Evolutionary conservation across 2,888 invertebrate species (phyloP).

Genomic region (Xylophagus ater): DNA sequence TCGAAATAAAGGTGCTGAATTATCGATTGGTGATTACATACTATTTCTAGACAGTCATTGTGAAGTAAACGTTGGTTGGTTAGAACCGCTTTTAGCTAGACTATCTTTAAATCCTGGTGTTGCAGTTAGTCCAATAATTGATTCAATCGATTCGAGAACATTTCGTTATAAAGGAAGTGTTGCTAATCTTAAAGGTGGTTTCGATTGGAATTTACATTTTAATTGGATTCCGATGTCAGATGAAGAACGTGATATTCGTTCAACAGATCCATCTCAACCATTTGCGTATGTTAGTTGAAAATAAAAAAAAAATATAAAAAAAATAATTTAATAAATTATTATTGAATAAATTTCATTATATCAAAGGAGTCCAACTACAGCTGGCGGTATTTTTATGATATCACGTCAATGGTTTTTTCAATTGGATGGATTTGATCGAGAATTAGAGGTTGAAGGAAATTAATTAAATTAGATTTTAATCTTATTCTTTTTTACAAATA

Average conservation of each 20-base stretch:
- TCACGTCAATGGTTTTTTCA: conserved; percentile 34
- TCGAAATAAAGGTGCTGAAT: conserved; percentile 32
- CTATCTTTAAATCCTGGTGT: conserved; percentile 20
- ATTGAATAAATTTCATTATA: not conserved
- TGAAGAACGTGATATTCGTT: conserved; percentile 20
- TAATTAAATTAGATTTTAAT: not conserved
- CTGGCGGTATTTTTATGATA: conserved; percentile 37
- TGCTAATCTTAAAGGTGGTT: conserved; percentile 38
- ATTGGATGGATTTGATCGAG: conserved; percentile 35
- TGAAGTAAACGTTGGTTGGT: conserved; percentile 37
- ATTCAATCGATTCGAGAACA: conserved; percentile 37
- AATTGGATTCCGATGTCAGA: conserved; percentile 35
- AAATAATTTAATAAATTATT: not conserved
- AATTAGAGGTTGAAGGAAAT: conserved; percentile 27
- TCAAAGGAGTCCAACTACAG: conserved; percentile 31
- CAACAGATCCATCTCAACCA: conserved; percentile 16
- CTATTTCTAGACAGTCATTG: conserved; percentile 40
- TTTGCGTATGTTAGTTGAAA: conserved; percentile 20
- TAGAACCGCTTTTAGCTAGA: conserved; percentile 38
- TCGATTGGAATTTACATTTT: conserved; percentile 43
- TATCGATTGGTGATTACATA: conserved; percentile 33
- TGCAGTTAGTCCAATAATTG: conserved; percentile 40
- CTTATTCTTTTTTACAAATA: conserved; percentile 12
- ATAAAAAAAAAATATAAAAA: not conserved
- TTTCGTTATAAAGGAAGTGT: conserved; percentile 33